Evolutionary conservation across 2,888 invertebrate species (phyloP), one percentile per base, ranked within the genome.

Genomic region (Pterobdella sp.): DNA sequence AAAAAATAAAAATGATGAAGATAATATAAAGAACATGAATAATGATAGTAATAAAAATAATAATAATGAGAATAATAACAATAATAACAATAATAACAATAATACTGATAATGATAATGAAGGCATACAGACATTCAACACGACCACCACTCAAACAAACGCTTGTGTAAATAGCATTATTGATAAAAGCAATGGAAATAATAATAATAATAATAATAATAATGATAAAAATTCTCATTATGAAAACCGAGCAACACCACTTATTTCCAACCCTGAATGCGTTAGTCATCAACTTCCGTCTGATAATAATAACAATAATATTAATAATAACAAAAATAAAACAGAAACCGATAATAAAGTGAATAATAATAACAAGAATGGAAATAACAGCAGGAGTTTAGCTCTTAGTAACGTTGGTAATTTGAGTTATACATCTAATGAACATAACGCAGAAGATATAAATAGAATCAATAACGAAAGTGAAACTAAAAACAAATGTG

Each of bases 151-250:
- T 56, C 60, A 56, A 26, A 56, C 4, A 56, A 22, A 56, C 26
- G 60, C 7, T 56, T 4, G 26, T 56, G 26, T 18, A n/a, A 14
- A 22, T 18, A 56, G 3, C 60, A 56, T 26, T n/a, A 18, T 18
- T 42, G 42, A 42, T 42, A 42, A 42, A 42, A n/a, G n/a, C n/a
- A n/a, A n/a, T n/a, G n/a, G n/a, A n/a, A 56, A 56, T 56, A 42
- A 42, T 42, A 42, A 14, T 42, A 22, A 22, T 14, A 42, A 42
- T 42, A 42, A 22, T 42, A 42, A 22, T 42, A 42, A 22, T 42
- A 42, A 42, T 42, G 22, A 42, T 42, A 22, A 42, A 22, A 42
- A 22, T 42, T 14, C 7, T 42, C 7, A 42, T 42, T 22, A 14
- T 42, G 22, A 42, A 22, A 42, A 42, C 49, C 7, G 7, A 14